phyloP scores from a whole-genome alignment of 30 jellyfish, hydroid and myxozoan species.

The Aurelia sp. region DNA sequence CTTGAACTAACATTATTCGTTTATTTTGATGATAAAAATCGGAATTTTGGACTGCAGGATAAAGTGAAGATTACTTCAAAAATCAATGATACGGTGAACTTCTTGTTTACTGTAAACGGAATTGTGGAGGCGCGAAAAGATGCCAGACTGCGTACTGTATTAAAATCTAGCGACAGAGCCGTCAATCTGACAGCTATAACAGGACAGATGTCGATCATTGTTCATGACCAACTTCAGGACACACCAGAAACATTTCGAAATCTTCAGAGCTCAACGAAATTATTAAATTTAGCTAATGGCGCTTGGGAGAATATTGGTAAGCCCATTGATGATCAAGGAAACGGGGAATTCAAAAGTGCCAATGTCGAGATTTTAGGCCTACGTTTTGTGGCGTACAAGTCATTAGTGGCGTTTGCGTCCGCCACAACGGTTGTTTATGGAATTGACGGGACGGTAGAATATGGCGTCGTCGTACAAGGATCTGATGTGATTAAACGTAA shows the following conservation, averaged over 20 bases:
- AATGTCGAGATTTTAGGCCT: conserved; percentile 52
- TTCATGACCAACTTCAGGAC: conserved; percentile 15
- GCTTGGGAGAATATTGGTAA: conserved; percentile 38
- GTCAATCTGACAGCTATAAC: neutral
- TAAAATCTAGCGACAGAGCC: conserved; percentile 4
- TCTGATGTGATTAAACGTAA: neutral
- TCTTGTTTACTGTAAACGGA: conserved; percentile 47
- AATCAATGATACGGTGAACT: conserved; percentile 6
- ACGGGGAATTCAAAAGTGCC: conserved; percentile 62
- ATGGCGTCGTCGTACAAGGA: conserved; percentile 40
- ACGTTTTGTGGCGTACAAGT: conserved; percentile 39
- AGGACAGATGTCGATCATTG: conserved; percentile 39
- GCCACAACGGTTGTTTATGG: conserved; percentile 63
- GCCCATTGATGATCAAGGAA: neutral
- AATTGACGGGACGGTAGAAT: conserved; percentile 58
- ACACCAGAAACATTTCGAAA: conserved; percentile 49
- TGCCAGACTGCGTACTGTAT: conserved; percentile 10
- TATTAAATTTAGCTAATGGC: conserved; percentile 4
- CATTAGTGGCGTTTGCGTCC: conserved; percentile 67
- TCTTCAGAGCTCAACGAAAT: conserved; percentile 55
- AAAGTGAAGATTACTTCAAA: conserved; percentile 4
- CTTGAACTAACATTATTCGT: conserved; percentile 17
- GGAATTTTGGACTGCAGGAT: conserved; percentile 54
- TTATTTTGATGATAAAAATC: conserved; percentile 36
- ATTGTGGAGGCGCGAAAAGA: conserved; percentile 31